phyloP scores from a whole-genome alignment of 2,888 invertebrate genomes.

The Agrotis puta region DNA sequence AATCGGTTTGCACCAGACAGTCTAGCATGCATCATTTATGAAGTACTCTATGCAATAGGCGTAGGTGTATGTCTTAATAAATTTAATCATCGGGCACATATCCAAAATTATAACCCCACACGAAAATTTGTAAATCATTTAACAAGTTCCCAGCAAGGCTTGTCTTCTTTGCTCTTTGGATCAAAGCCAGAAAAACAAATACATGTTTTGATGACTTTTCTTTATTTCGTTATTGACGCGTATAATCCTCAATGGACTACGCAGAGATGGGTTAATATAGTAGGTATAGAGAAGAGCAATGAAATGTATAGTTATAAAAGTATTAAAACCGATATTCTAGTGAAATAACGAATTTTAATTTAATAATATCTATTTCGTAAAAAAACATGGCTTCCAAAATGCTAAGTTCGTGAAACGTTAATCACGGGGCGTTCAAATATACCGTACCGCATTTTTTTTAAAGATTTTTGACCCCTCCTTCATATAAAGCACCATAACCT shows the following conservation, averaged over 20 bases:
- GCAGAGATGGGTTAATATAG: neutral
- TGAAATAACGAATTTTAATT: too few relatives aligned
- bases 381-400: too few relatives aligned
- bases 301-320: too few relatives aligned
- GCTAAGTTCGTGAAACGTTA: too few relatives aligned
- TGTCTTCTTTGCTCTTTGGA: conserved; percentile 21
- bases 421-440: too few relatives aligned
- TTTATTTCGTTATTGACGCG: neutral
- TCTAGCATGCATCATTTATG: neutral
- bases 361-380: too few relatives aligned
- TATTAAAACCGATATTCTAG: too few relatives aligned
- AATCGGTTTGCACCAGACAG: neutral
- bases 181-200: conserved; percentile 23
- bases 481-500: too few relatives aligned
- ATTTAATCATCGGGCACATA: conserved; percentile 20
- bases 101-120: conserved; percentile 28
- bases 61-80: conserved; percentile 14
- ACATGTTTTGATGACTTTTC: conserved; percentile 12
- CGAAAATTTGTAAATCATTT: conserved; percentile 34
- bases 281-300: too few relatives aligned
- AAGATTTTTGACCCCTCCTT: too few relatives aligned
- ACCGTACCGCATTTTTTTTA: too few relatives aligned
- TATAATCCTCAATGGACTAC: neutral
- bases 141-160: conserved; percentile 28
- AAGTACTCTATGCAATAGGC: neutral